Evolutionary conservation across 2,797 vertebrate species (phyloP).

Genomic region (Siniperca scherzeri): DNA sequence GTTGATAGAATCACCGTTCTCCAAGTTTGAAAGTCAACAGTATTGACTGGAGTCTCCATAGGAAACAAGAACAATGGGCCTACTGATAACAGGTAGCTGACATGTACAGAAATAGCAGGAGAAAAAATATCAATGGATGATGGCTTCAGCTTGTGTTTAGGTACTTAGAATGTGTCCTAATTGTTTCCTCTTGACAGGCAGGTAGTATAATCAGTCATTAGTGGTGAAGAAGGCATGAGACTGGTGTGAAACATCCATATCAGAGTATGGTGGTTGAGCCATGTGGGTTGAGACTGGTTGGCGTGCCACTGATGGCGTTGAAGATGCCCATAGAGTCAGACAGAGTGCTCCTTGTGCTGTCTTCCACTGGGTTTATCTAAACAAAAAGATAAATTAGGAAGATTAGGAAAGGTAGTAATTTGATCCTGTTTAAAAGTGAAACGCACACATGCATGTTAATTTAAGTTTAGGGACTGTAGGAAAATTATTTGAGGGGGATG

Average conservation of each 20-base stretch:
- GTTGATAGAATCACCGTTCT: conserved; percentile 13
- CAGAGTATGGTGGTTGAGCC: conserved; percentile 88
- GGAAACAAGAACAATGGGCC: conserved; percentile 73
- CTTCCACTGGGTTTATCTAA: conserved; percentile 92
- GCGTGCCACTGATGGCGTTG: conserved; percentile 96
- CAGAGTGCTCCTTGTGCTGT: conserved; percentile 87
- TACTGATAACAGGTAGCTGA: conserved; percentile 11
- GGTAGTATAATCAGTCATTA: neutral
- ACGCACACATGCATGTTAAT: neutral
- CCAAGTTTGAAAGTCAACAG: conserved; percentile 11
- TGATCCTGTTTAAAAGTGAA: neutral
- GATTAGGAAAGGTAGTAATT: neutral
- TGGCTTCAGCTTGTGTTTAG: conserved; percentile 3
- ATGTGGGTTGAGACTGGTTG: conserved; percentile 89
- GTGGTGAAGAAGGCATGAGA: conserved; percentile 3
- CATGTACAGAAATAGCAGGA: neutral
- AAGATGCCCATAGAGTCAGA: conserved; percentile 96
- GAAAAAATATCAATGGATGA: neutral
- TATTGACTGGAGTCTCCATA: conserved; percentile 74
- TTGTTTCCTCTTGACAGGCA: conserved; percentile 46
- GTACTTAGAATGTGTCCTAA: conserved; percentile 67
- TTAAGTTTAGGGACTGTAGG: neutral
- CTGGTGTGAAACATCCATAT: conserved; percentile 26
- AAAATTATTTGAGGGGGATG: neutral
- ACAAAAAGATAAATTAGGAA: neutral